Evolutionary conservation across 2,888 invertebrate genomes (phyloP).

Genomic region (Metallyticus violacea): DNA sequence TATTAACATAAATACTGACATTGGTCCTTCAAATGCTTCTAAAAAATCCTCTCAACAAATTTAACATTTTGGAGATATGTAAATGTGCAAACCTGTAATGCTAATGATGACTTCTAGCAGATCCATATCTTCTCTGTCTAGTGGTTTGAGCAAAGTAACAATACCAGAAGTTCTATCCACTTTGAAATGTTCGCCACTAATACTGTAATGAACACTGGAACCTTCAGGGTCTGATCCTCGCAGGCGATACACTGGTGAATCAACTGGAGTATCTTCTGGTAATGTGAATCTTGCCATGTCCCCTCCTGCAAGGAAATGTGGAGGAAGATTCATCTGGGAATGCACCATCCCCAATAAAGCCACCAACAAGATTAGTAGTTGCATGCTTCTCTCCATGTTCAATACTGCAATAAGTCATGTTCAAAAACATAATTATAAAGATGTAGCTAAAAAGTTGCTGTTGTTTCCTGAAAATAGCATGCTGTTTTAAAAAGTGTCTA

Average conservation of each 20-base stretch:
- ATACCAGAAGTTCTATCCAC: constrained; percentile 75
- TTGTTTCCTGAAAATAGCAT: too few species aligned
- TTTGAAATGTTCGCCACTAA: constrained; percentile 77
- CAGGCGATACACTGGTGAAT: constrained; percentile 72
- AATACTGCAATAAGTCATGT: not conserved
- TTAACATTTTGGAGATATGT: not conserved
- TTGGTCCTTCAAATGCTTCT: too few species aligned
- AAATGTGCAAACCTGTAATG: constrained; percentile 63
- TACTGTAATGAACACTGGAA: constrained; percentile 68
- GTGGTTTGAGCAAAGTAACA: constrained; percentile 64
- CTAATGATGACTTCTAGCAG: constrained; percentile 76
- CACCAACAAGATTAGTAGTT: not conserved
- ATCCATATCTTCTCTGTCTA: constrained; percentile 70
- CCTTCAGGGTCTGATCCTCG: constrained; percentile 75
- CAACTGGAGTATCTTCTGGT: constrained; percentile 67
- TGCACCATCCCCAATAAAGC: not conserved
- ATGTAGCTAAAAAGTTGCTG: too few species aligned
- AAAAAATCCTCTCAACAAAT: too few species aligned
- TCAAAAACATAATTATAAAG: not conserved
- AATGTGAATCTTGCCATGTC: constrained; percentile 75
- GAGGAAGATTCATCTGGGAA: constrained; percentile 59
- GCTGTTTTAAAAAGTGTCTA: too few species aligned
- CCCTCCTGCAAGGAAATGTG: constrained; percentile 72
- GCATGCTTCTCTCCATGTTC: not conserved
- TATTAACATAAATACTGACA: too few species aligned